These are phyloP conservation scores for Amazona finschi DNA, from an alignment of 2,797 vertebrate genomes.

Conservation along the genomic window DNA sequence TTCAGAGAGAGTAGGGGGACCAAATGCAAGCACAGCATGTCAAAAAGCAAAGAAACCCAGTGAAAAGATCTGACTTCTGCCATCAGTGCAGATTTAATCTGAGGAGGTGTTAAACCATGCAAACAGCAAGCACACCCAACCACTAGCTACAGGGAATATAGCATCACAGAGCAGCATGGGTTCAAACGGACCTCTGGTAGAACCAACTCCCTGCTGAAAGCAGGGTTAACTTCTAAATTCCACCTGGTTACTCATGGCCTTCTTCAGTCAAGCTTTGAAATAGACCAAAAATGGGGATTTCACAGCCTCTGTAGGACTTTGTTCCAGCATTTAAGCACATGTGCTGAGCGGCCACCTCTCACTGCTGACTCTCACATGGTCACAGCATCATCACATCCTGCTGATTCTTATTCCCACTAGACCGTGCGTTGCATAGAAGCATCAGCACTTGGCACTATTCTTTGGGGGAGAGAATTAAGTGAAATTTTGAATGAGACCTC, in stretches of 20 bases:
- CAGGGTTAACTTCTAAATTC: neutral
- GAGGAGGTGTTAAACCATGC: neutral
- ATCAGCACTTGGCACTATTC: neutral
- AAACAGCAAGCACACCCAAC: neutral
- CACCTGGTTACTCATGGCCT: neutral
- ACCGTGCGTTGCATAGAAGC: fast-evolving
- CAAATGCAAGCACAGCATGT: neutral
- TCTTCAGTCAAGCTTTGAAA: neutral
- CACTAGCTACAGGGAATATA: neutral
- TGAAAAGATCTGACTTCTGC: neutral
- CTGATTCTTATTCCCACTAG: neutral
- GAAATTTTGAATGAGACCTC: neutral
- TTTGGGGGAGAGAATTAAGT: neutral
- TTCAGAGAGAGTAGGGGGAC: neutral
- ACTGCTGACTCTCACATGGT: fast-evolving
- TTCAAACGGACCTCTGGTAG: neutral
- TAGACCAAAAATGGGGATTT: neutral
- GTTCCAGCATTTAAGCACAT: neutral
- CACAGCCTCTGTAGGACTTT: neutral
- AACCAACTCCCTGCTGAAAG: neutral
- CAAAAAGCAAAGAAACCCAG: neutral
- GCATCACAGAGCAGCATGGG: neutral
- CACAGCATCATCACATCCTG: neutral
- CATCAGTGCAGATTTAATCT: neutral
- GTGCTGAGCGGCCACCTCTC: neutral